Base-by-base conservation (phyloP, 2,888 invertebrate genomes). In the Lacanobia oleracea region DNA sequence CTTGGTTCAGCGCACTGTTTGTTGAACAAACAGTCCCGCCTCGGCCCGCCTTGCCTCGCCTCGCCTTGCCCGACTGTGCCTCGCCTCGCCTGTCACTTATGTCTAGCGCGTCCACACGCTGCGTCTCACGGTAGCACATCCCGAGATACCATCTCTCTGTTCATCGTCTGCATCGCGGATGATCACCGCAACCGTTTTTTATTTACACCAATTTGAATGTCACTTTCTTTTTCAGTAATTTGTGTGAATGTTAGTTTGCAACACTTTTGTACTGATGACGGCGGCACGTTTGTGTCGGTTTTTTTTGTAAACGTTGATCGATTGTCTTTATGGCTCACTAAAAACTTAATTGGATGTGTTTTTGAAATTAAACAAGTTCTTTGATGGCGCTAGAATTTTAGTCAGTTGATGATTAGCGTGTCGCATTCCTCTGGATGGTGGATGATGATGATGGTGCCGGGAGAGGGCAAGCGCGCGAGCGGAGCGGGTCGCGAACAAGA, bases 1-100 rank as follows among this genome's bases (percentile, higher is more conserved):
- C 85, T 86, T 86, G 86, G 87, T 81, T 84, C 79, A 83, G 81
- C 80, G 83, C 84, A 86, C 88, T 94, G 94, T 95, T 95, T 94
- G 91, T 92, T 93, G 87, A 92, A 93, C 89, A 94, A 94, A 94
- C 92, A 94, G 85, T 79, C 86, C 85, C 75, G 61, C 74, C 60
- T 61, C 67, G 67, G 37, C 59, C 37, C 70, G 86, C 81, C 87
- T 85, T 51, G 51, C 68, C 61, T 51, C 66, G 50, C 72, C 76
- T 68, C 63, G 69, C 70, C 68, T 72, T 72, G 73, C 65, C 78
- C 67, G 63, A 72, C 81, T 18, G 54, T 27, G 27, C 54, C 79
- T 81, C 81, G 65, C 77, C 79, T 77, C 77, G 86, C 87, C 88
- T 78, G 85, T 85, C 85, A 83, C 77, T 84, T 83, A 81, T 72